Evolutionary conservation across 2,797 vertebrate species (phyloP).

Genomic region (Pyrocephalus nanus): DNA sequence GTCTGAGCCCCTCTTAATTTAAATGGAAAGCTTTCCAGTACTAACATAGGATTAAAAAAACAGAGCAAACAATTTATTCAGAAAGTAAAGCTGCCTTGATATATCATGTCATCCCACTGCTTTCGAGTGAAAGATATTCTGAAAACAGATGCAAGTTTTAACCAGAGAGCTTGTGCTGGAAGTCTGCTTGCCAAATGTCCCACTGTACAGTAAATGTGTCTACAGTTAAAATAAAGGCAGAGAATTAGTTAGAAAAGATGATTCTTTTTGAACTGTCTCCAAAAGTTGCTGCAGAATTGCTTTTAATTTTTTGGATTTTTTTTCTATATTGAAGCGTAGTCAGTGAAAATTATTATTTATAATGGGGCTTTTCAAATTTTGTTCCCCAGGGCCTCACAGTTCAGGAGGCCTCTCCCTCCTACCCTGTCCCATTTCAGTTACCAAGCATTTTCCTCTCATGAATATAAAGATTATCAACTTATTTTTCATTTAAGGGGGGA

Average conservation of each 20-base stretch:
- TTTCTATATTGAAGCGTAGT: neutral
- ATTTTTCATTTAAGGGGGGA: slow-evolving; percentile 18
- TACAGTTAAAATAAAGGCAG: slow-evolving; percentile 38
- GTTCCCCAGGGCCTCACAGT: neutral
- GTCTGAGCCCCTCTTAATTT: neutral
- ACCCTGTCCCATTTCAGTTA: neutral
- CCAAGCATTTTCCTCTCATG: neutral
- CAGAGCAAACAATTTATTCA: slow-evolving; percentile 34
- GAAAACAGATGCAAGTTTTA: slow-evolving; percentile 44
- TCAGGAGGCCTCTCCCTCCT: neutral
- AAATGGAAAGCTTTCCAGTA: neutral
- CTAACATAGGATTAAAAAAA: slow-evolving; percentile 7
- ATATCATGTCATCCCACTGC: neutral
- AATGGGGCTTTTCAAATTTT: slow-evolving; percentile 7
- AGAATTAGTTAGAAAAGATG: slow-evolving; percentile 4
- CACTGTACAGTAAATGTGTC: neutral
- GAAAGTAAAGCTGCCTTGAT: slow-evolving; percentile 30
- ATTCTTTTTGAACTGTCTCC: slow-evolving; percentile 34
- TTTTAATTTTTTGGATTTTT: neutral
- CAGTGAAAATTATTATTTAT: slow-evolving; percentile 16
- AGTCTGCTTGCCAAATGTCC: slow-evolving; percentile 61
- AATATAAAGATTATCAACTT: slow-evolving; percentile 37
- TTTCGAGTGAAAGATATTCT: slow-evolving; percentile 22
- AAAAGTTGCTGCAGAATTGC: neutral
- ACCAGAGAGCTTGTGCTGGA: neutral